phyloP scores from a whole-genome alignment of 2,797 vertebrate species.

The Salmo trutta region DNA sequence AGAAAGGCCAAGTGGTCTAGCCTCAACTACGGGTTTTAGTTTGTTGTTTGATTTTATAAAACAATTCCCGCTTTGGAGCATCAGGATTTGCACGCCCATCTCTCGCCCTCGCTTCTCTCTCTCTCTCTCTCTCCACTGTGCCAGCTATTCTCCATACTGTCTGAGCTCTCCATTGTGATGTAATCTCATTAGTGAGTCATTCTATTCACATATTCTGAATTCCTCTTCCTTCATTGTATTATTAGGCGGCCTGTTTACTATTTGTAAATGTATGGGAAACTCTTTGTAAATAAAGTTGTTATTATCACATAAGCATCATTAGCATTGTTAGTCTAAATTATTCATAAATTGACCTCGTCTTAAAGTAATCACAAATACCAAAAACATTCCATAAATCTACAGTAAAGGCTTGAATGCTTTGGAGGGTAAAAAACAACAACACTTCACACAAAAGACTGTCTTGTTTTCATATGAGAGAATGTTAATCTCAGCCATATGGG shows the following conservation, averaged over 20 bases:
- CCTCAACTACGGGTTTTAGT: background rate
- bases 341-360: background rate
- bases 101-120: slow-evolving; percentile 9
- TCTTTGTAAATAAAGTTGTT: background rate
- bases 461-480: background rate
- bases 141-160: slow-evolving; percentile 23
- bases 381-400: background rate
- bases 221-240: slow-evolving; percentile 7
- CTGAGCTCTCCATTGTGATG: slow-evolving; percentile 25
- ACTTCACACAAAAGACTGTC: too few species aligned
- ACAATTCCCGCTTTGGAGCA: slow-evolving; percentile 48
- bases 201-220: slow-evolving; percentile 40
- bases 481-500: background rate
- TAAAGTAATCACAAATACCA: background rate
- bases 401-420: background rate
- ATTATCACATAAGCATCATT: background rate
- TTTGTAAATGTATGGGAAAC: background rate
- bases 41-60: slow-evolving; percentile 20
- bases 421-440: background rate
- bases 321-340: background rate
- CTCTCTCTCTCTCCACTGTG: slow-evolving; percentile 9
- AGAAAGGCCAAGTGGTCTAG: slow-evolving; percentile 30
- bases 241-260: slow-evolving; percentile 17
- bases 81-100: slow-evolving; percentile 22
- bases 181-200: slow-evolving; percentile 28